Evolutionary conservation across 2,888 invertebrate species (phyloP), one percentile per base, ranked within the genome.

Genomic region (Hemaris fuciformis): DNA sequence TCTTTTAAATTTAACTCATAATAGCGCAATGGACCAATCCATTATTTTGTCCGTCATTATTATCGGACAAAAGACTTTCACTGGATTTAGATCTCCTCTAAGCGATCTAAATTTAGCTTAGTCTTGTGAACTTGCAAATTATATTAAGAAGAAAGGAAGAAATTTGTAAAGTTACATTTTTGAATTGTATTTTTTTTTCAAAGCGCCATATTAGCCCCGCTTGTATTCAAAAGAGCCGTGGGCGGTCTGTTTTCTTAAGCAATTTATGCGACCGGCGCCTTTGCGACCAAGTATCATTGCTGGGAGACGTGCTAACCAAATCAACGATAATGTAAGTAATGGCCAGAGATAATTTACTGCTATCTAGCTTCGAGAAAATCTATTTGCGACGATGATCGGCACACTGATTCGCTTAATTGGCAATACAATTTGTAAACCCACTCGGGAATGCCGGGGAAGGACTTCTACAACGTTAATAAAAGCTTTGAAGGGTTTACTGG

Each of bases 221-320:
- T n/a, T 38, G 22, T 46, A 38, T 45, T 46, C 13, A 46, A 34
- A 46, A 62, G 18, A 63, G 42, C 63, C 64, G 84, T 81, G 87
- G 85, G 89, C 85, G 89, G 88, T 87, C 88, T 71, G 74, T 81
- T 84, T 85, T 77, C 80, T 79, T 83, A 85, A 85, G 75, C 84
- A 88, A 89, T 91, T 89, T 89, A 90, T 88, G 81, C 67, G 78
- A 68, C 76, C 86, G 87, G 88, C 83, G 81, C 81, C 85, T 88
- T 87, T 86, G 78, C 71, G 67, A 74, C 68, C 68, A 66, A 71
- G 70, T 77, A 77, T 79, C 71, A 69, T 62, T 57, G 59, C 38
- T 46, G 45, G 68, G 68, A 71, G 79, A 80, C 76, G 79, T 76
- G 79, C 80, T 84, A 84, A 87, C 86, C 80, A 81, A 88, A 88